These are phyloP conservation scores for Ecdyonurus torrentis DNA, from an alignment of 2,888 invertebrate species.

Conservation along the genomic window DNA sequence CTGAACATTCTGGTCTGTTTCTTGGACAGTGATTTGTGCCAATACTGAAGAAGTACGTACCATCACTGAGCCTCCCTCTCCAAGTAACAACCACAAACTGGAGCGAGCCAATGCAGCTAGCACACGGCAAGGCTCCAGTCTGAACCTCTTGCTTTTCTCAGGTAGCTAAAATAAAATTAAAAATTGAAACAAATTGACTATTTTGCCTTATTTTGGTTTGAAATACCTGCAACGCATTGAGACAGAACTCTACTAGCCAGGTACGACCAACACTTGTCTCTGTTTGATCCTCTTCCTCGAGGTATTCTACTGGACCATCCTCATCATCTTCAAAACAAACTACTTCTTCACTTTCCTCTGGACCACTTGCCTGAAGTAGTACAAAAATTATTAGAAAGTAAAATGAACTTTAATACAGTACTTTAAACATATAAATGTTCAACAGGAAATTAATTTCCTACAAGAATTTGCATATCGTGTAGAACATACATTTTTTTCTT, in stretches of 20 bases:
- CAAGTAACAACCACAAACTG: not conserved
- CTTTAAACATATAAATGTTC: too few relatives aligned
- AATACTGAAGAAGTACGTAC: not conserved
- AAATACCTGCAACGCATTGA: not conserved
- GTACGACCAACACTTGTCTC: not conserved
- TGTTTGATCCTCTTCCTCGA: not conserved
- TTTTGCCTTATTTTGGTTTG: too few relatives aligned
- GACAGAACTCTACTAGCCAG: not conserved
- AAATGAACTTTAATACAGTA: too few relatives aligned
- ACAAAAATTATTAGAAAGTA: too few relatives aligned
- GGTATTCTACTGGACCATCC: not conserved
- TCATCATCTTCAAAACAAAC: not conserved
- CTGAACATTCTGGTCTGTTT: not conserved
- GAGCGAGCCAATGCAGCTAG: not conserved
- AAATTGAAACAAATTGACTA: too few relatives aligned
- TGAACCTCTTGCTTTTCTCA: not conserved
- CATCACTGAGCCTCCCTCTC: not conserved
- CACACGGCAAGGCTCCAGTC: not conserved
- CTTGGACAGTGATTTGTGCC: not conserved
- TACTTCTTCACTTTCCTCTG: not conserved
- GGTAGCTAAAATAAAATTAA: not conserved
- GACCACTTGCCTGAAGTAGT: not conserved
- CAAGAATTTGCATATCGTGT: too few relatives aligned
- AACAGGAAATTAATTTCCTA: too few relatives aligned
- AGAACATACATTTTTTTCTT: too few relatives aligned